Percentiles rank a stretch among this genome's conserved stretches.
These are phyloP conservation scores for Diorhabda carinulata DNA, from an alignment of 1,140 invertebrate genomes.

Conservation along the genomic window DNA sequence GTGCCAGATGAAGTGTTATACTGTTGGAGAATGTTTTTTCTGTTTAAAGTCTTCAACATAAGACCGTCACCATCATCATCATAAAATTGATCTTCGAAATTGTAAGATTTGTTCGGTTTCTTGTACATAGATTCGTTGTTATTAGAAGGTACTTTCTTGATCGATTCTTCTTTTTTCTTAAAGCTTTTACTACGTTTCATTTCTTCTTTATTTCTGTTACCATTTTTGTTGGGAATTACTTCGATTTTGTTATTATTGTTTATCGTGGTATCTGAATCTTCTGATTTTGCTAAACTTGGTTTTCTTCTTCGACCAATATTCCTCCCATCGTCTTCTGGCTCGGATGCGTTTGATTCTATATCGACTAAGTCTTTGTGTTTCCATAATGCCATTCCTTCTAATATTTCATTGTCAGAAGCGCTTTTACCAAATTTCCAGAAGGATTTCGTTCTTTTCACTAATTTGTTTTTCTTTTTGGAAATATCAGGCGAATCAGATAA, in stretches of 20 bases:
- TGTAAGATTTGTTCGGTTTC: conserved; percentile 48
- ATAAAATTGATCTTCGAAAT: conserved; percentile 58
- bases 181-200: conserved; percentile 35
- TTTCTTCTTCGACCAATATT: not conserved
- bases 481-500: conserved; percentile 51
- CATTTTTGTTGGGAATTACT: not conserved
- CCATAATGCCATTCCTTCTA: conserved; percentile 82
- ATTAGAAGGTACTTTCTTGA: conserved; percentile 48
- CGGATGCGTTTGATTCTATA: conserved; percentile 51
- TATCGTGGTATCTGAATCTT: conserved; percentile 46
- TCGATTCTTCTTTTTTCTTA: conserved; percentile 38
- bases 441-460: conserved; percentile 75
- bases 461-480: conserved; percentile 52
- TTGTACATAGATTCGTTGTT: conserved; percentile 30
- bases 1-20: conserved; percentile 54
- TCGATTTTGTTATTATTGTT: conserved; percentile 30
- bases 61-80: conserved; percentile 59
- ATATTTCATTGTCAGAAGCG: conserved; percentile 63
- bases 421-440: conserved; percentile 78
- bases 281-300: conserved; percentile 26
- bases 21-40: conserved; percentile 64
- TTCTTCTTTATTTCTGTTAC: conserved; percentile 16
- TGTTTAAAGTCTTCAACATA: conserved; percentile 60
- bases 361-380: conserved; percentile 78
- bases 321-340: conserved; percentile 19